Evolutionary conservation across 1,140 invertebrate species (phyloP).

Genomic region (Pteromalus puparum): DNA sequence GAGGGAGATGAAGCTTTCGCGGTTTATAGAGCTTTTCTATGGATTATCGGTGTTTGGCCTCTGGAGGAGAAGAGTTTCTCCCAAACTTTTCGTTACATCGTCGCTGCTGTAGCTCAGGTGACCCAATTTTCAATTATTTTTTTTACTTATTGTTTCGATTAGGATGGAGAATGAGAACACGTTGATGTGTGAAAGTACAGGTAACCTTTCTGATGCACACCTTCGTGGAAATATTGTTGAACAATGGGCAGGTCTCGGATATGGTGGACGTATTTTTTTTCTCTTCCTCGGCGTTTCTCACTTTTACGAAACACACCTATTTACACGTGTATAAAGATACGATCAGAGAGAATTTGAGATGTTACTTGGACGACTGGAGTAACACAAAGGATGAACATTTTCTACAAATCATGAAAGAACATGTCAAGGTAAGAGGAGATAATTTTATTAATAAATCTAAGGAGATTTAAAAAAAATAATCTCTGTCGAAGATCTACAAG

Average conservation of each 20-base stretch:
- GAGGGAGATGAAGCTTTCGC: conserved; percentile 30
- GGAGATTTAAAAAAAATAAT: background rate
- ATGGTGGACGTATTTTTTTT: conserved; percentile 41
- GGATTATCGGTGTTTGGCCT: conserved; percentile 43
- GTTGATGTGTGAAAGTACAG: background rate
- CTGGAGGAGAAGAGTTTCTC: conserved; percentile 32
- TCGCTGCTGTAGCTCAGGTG: conserved; percentile 16
- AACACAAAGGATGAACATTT: conserved; percentile 17
- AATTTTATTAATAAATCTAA: background rate
- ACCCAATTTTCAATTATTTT: background rate
- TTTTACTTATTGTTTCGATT: background rate
- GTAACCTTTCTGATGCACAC: conserved; percentile 34
- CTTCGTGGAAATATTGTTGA: conserved; percentile 5
- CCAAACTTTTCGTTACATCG: conserved; percentile 17
- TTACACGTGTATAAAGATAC: background rate
- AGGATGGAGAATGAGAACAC: background rate
- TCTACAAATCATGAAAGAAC: conserved; percentile 29
- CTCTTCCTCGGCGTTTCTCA: conserved; percentile 22
- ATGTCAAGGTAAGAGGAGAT: conserved; percentile 15
- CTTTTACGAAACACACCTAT: conserved; percentile 17
- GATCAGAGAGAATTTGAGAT: conserved; percentile 28
- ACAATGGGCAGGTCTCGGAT: conserved; percentile 9
- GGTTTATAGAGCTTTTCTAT: conserved; percentile 23
- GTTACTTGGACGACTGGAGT: conserved; percentile 15
- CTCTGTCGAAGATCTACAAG: conserved; percentile 31